Base-by-base conservation (phyloP, 2,113 vertebrate genomes). In the Tympanuchus pallidicinctus region DNA sequence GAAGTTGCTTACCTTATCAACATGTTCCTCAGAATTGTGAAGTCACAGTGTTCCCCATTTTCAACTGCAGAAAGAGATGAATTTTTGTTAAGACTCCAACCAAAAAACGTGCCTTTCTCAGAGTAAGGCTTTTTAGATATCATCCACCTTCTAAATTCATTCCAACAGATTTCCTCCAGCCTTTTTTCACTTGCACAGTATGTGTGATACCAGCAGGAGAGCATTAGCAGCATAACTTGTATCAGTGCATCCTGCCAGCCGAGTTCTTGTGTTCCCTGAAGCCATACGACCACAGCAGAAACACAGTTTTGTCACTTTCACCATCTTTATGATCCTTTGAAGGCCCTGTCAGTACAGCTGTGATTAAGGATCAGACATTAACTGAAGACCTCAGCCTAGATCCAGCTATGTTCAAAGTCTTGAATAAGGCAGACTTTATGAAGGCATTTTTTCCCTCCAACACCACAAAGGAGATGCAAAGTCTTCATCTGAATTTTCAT, bases 21-120 rank as follows among this genome's bases (percentile, higher is more conserved):
- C 99, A 99, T 99, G 97, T 99, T 99, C 97, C 99, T 98, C 96
- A 99, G 98, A 97, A 99, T 99, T 96, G 99, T 99, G 98, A 99
- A 99, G 97, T 99, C 99, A 95, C 99, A 99, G 97, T 99, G 99
- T 78, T 99, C 99, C 61, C 99, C 98, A 43, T 99, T 99, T 98
- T 99, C 99, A 97, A 99, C 99, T 99, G 91, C 34, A 89, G 79
- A 71, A 73, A 80, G 82, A 95, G 13, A 25, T 6, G 65, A 54
- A 10, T 40, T 18, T 82, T 86, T 66, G 20, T 88, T 91, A 38
- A 92, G 60, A 83, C 16, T 18, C 10, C 52, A 91, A 70, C 28
- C 45, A 64, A 89, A 66, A 60, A 19, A 27, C 1, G 2, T 48
- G 59, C 32, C 28, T 88, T 16, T 65, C 34, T 47, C 3, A 63